Percentiles rank a stretch among this genome's conserved stretches.
Conservation (phyloP, 2,797 vertebrate species). For the Melopsittacus undulatus region DNA sequence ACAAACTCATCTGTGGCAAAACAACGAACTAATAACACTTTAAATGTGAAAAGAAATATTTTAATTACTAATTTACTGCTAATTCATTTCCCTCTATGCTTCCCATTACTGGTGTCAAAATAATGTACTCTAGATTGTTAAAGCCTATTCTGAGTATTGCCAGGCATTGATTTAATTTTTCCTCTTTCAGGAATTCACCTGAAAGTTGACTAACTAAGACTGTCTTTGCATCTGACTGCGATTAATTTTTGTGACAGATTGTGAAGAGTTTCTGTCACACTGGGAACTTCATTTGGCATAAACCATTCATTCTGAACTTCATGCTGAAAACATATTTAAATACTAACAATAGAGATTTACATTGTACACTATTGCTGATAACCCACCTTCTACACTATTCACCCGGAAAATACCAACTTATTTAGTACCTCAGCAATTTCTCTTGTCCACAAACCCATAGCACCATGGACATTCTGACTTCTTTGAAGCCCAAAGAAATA, state of each 20-base stretch:
- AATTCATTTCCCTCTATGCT: slow-evolving; percentile 2
- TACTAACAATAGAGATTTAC: not conserved
- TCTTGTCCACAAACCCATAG: not conserved
- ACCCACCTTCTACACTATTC: not conserved
- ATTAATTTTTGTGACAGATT: not conserved
- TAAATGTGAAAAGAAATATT: not conserved
- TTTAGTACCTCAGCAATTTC: not conserved
- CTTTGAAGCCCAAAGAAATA: not conserved
- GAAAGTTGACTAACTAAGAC: not conserved
- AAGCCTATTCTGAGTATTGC: not conserved
- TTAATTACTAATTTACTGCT: slow-evolving; percentile 25
- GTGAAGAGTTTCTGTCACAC: not conserved
- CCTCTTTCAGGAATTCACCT: not conserved
- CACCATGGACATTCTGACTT: not conserved
- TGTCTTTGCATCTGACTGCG: not conserved
- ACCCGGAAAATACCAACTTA: not conserved
- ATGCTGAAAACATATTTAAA: not conserved
- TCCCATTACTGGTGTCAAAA: not conserved
- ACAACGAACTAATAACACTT: not conserved
- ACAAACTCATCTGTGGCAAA: not conserved
- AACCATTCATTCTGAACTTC: not conserved
- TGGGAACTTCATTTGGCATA: not conserved
- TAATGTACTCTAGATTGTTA: slow-evolving; percentile 5
- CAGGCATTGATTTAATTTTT: not conserved
- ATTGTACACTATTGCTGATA: rapidly evolving